phyloP scores from a whole-genome alignment of 2,113 vertebrate genomes.

The Origma solitaria region DNA sequence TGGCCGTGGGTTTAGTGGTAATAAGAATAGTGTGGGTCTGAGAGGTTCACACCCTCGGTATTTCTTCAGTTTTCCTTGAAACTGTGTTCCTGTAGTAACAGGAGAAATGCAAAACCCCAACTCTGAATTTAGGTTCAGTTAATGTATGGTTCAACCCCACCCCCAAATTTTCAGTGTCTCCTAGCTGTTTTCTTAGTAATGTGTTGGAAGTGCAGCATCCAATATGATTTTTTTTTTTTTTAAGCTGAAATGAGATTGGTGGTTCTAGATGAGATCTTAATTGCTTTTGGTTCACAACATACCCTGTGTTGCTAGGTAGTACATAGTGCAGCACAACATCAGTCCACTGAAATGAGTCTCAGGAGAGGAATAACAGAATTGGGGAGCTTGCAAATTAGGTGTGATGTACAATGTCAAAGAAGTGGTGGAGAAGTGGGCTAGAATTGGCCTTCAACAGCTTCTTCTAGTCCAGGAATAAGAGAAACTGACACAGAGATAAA shows the following conservation, averaged over 20 bases:
- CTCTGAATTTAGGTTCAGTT: background rate
- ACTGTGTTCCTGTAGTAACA: background rate
- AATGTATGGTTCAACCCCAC: background rate
- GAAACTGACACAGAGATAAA: background rate
- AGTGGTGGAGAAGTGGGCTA: background rate
- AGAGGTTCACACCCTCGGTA: background rate
- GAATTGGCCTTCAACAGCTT: background rate
- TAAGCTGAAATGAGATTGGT: background rate
- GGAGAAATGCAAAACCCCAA: background rate
- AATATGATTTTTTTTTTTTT: background rate
- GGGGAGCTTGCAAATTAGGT: slow-evolving; percentile 1
- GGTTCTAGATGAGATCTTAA: slow-evolving; percentile 14
- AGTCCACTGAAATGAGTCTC: background rate
- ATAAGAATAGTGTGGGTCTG: background rate
- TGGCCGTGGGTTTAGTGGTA: background rate
- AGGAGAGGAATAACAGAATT: background rate
- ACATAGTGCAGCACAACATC: background rate
- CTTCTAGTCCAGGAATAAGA: background rate
- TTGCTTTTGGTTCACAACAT: slow-evolving; percentile 23
- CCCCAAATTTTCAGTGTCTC: background rate
- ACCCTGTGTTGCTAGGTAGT: slow-evolving; percentile 34
- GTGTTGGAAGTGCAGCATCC: background rate
- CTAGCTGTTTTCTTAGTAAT: background rate
- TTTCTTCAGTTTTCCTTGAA: background rate
- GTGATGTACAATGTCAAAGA: background rate